Conservation (phyloP, 2,113 vertebrate species). For the Chaetodon trifascialis region DNA sequence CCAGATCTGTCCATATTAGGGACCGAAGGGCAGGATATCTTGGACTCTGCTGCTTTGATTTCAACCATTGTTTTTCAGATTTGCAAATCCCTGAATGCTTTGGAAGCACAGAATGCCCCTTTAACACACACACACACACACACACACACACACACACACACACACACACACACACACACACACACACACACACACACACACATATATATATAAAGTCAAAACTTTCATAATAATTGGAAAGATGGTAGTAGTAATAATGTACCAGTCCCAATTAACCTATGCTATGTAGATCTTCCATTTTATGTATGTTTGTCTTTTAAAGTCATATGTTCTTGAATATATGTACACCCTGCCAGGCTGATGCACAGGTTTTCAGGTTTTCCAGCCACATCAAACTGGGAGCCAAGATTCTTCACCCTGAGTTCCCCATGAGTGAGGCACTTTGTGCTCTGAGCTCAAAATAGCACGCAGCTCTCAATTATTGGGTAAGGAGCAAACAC, state of each 20-base stretch:
- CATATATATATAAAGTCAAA: no score
- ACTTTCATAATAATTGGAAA: not conserved
- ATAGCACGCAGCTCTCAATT: constrained; percentile 92
- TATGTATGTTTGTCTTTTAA: constrained; percentile 28
- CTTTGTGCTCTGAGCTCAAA: constrained; percentile 89
- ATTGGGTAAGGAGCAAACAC: constrained; percentile 94
- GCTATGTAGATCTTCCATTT: constrained; percentile 24
- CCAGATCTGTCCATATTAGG: not conserved
- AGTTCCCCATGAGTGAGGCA: constrained; percentile 80
- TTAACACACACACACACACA: no score
- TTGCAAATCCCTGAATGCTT: no score
- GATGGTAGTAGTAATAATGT: constrained; percentile 5
- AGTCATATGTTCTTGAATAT: constrained; percentile 39
- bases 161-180: no score
- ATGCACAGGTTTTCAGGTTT: constrained; percentile 64
- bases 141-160: no score
- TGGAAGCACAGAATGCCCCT: no score
- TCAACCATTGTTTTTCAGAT: no score
- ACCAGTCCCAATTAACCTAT: constrained; percentile 9
- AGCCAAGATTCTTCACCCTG: constrained; percentile 68
- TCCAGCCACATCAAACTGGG: constrained; percentile 77
- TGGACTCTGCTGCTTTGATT: no score
- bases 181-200: no score
- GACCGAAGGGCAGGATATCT: no score
- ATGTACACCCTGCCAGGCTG: constrained; percentile 55